Percentiles rank a stretch among this genome's conserved stretches.
phyloP scores from a whole-genome alignment of 2,797 vertebrate genomes.

The Cyclura pinguis region DNA sequence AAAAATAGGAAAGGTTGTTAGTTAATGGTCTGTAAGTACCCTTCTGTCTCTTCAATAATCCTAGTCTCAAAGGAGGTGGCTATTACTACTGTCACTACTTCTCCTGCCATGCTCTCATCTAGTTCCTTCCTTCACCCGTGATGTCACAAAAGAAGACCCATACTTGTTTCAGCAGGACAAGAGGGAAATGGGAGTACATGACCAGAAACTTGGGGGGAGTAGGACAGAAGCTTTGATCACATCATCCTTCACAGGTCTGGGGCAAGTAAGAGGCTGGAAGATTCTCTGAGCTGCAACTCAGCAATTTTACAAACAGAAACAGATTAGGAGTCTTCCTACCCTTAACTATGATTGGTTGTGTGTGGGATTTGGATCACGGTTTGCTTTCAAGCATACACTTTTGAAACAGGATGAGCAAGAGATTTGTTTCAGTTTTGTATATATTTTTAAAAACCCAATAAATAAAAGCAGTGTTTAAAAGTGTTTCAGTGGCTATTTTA shows the following conservation, averaged over 20 bases:
- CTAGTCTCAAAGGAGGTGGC: not conserved
- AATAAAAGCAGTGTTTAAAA: not conserved
- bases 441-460: not conserved
- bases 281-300: not conserved
- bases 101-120: not conserved
- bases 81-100: no score
- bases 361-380: not conserved
- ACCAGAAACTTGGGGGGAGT: not conserved
- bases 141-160: not conserved
- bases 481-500: no score
- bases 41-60: not conserved
- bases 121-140: not conserved
- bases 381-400: rapidly evolving
- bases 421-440: not conserved
- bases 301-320: conserved; percentile 9
- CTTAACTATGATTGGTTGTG: not conserved
- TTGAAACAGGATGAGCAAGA: not conserved
- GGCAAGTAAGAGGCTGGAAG: not conserved
- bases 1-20: not conserved
- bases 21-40: not conserved
- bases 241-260: not conserved
- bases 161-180: not conserved
- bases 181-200: not conserved
- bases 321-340: not conserved
- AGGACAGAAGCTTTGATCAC: no score